Base-by-base conservation (phyloP, 2,113 vertebrate species). In the Collichthys lucidus region DNA sequence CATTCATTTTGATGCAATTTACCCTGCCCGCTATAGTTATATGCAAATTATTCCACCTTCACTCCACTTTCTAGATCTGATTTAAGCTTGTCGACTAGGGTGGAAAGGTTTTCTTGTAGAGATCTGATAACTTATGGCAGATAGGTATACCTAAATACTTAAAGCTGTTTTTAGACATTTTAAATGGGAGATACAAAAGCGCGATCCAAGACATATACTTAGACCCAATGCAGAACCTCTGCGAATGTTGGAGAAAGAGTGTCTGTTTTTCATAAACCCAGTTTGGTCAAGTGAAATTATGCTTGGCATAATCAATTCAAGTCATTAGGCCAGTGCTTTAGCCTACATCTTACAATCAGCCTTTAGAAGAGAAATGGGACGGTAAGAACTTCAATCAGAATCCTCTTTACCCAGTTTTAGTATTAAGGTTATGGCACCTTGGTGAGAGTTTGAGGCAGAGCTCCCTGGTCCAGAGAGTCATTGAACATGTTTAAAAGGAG, bases 341-440 rank as follows among this genome's bases (percentile, higher is more conserved):
- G 68, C 35, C 4, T 57, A 8, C 3, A 57, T 42, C 35, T 71
- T 44, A 22, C 24, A 35, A 6, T 70, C 50, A 4, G 15, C 50
- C 56, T 71, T 71, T 17, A 57, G 24, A n/a, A 57, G 53, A 22
- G 68, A 71, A 20, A 71, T 71, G 40, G 35, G 20, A 11, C 9
- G 9, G 16, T 71, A 57, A 17, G 68, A 71, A 17, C n/a, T 56
- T 22, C 69, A 59, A 26, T 40, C 40, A 44, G 40, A 24, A 11
- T 35, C 3, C 5, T 59, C n/a, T 17, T 47, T 72, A 19, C 44
- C 22, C 24, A 29, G 57, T 60, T 60, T 60, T 31, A 60, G 12
- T 29, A 59, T 15, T 17, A 59, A 8, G 15, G 53, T 72, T 44
- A 57, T 46, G 24, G 22, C 4, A 22, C 40, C 19, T 72, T 35